Evolutionary conservation across 2,113 vertebrate species (phyloP).

Genomic region (Chaetura pelagica): DNA sequence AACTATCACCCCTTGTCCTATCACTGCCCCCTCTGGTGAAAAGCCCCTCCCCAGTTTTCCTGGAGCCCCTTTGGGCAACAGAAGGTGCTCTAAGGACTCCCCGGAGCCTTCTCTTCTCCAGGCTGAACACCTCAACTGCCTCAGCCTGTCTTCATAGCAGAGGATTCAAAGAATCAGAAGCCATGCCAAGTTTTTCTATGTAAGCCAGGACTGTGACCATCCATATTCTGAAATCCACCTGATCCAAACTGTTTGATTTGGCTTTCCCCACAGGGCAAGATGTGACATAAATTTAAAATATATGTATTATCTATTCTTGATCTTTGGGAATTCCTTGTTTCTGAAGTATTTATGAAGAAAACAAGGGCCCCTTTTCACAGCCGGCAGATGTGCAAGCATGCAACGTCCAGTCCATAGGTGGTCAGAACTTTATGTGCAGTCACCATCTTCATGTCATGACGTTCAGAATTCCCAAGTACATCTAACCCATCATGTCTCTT

Average conservation of each 20-base stretch:
- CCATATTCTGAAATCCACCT: not conserved
- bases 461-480: not conserved
- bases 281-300: not conserved
- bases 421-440: not conserved
- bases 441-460: not conserved
- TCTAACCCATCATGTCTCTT: not conserved
- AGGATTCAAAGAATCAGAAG: not conserved
- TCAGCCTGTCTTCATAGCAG: too few species aligned
- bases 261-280: not conserved
- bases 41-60: too few species aligned
- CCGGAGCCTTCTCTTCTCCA: too few species aligned
- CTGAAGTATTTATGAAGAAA: not conserved
- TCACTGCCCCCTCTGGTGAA: too few species aligned
- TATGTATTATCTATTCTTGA: too few species aligned
- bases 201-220: not conserved
- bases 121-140: too few species aligned
- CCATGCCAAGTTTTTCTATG: not conserved
- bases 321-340: not conserved
- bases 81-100: too few species aligned
- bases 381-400: not conserved
- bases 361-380: not conserved
- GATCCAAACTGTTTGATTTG: not conserved
- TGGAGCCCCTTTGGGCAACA: too few species aligned
- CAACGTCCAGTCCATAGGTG: not conserved
- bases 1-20: too few species aligned